Conservation (phyloP, 2,113 vertebrate species). For the Syngnathus floridae region DNA sequence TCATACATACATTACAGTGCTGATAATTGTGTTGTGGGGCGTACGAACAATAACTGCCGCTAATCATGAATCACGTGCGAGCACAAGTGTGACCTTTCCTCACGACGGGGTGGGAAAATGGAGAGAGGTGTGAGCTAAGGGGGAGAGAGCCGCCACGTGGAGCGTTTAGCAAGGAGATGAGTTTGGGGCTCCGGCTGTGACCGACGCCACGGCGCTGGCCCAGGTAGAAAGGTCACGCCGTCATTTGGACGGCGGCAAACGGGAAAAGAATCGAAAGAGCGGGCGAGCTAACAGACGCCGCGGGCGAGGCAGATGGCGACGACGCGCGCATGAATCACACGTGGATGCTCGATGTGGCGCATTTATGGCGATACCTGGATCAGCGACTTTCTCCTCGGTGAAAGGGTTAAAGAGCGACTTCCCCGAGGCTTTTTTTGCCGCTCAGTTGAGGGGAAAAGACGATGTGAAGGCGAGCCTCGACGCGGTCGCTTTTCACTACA, state of each 20-base stretch:
- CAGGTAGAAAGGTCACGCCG: slow-evolving; percentile 61
- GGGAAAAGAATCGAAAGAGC: slow-evolving; percentile 37
- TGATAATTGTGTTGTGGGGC: slow-evolving; percentile 3
- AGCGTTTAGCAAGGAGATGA: slow-evolving; percentile 47
- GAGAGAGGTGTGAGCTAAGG: slow-evolving; percentile 11
- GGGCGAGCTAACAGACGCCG: slow-evolving; percentile 31
- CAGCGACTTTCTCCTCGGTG: not conserved
- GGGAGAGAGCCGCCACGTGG: slow-evolving; percentile 24
- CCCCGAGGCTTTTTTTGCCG: slow-evolving; percentile 15
- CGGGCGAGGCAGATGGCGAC: slow-evolving; percentile 27
- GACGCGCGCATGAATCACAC: slow-evolving; percentile 14
- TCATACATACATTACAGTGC: not conserved
- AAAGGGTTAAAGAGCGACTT: slow-evolving; percentile 25
- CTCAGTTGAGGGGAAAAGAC: slow-evolving; percentile 24
- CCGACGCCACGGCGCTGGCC: slow-evolving; percentile 45
- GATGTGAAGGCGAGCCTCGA: slow-evolving; percentile 14
- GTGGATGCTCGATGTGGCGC: not conserved
- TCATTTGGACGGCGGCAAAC: slow-evolving; percentile 52
- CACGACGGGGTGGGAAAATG: slow-evolving; percentile 8
- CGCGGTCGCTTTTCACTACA: slow-evolving; percentile 5
- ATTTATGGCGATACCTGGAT: slow-evolving; percentile 36
- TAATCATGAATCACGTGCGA: slow-evolving; percentile 9
- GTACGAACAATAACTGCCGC: not conserved
- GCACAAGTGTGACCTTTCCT: slow-evolving; percentile 36
- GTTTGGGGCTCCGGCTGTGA: slow-evolving; percentile 51